These are phyloP conservation scores for Isichthys henryi DNA, from an alignment of 2,113 vertebrate genomes.

Conservation along the genomic window DNA sequence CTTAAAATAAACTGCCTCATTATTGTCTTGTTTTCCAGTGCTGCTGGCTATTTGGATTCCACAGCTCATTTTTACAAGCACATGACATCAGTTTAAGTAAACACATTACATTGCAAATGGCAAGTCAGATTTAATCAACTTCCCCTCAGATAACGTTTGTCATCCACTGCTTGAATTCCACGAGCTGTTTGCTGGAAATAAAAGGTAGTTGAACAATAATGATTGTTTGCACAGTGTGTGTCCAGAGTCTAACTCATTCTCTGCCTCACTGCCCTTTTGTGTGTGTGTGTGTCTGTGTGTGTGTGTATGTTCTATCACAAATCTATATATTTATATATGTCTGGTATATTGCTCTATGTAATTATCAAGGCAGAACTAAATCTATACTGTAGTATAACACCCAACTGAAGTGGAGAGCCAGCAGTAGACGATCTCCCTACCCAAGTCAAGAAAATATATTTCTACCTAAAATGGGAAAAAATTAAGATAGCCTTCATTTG, in stretches of 20 bases:
- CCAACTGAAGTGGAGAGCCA: neutral
- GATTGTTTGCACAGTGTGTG: neutral
- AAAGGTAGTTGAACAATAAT: neutral
- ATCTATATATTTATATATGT: neutral
- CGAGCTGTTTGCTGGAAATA: neutral
- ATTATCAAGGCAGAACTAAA: neutral
- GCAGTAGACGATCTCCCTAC: neutral
- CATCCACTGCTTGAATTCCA: neutral
- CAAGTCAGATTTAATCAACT: neutral
- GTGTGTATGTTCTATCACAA: neutral
- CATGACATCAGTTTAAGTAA: neutral
- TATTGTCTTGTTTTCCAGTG: neutral
- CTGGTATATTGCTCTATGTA: neutral
- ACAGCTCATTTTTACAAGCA: constrained; percentile 3
- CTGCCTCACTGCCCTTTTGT: neutral
- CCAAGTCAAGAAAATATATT: neutral
- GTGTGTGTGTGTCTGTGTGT: neutral
- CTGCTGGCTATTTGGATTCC: neutral
- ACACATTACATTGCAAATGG: constrained; percentile 13
- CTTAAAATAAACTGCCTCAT: neutral
- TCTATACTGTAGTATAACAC: neutral
- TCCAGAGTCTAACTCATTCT: neutral
- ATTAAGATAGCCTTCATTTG: neutral
- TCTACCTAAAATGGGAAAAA: neutral
- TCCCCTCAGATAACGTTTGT: neutral